Percentiles rank a stretch among this genome's conserved stretches.
phyloP scores from a whole-genome alignment of 2,888 invertebrate species.

The Standfussiana lucernea region DNA sequence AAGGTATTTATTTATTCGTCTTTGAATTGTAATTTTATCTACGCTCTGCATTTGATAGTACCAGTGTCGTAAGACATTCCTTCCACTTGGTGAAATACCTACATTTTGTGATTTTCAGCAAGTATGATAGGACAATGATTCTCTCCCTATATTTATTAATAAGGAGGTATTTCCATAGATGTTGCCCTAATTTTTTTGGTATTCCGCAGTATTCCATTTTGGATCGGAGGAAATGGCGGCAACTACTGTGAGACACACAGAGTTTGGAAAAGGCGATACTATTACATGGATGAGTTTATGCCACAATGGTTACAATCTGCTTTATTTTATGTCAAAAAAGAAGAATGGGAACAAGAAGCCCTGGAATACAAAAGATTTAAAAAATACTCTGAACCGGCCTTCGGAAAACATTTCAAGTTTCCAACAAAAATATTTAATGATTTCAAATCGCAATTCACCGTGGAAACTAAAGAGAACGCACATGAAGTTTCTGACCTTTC shows the following conservation, averaged over 20 bases:
- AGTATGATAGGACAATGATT: not conserved
- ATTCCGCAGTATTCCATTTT: conserved; percentile 76
- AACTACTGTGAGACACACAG: conserved; percentile 77
- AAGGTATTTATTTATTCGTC: not conserved
- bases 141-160: not conserved
- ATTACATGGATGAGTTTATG: conserved; percentile 80
- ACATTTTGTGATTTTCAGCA: not conserved
- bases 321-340: conserved; percentile 75
- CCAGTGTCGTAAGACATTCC: not conserved
- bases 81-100: not conserved
- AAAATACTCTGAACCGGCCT: conserved; percentile 77
- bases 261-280: conserved; percentile 80
- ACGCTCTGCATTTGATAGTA: not conserved
- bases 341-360: conserved; percentile 79
- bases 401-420: conserved; percentile 79
- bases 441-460: conserved; percentile 71
- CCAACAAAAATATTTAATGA: conserved; percentile 72
- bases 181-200: not conserved
- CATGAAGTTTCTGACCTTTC: conserved; percentile 36
- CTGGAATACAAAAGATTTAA: conserved; percentile 74
- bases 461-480: conserved; percentile 53
- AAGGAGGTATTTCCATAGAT: not conserved
- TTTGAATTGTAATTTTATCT: not conserved
- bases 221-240: conserved; percentile 77
- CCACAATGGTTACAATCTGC: conserved; percentile 76